Evolutionary conservation across 2,113 vertebrate species (phyloP).

Genomic region (Pedionomus torquatus): DNA sequence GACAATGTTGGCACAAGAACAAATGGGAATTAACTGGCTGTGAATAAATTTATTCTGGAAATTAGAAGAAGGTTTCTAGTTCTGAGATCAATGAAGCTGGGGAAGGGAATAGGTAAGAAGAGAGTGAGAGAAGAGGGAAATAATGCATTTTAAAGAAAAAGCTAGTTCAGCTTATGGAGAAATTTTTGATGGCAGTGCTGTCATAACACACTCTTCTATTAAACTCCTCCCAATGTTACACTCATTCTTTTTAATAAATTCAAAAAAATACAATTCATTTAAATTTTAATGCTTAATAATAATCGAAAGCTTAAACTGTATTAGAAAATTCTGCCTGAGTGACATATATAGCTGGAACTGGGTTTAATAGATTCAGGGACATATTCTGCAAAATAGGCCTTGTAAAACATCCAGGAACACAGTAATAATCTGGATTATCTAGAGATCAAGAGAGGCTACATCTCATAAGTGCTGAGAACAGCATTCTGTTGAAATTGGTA

Average conservation of each 20-base stretch:
- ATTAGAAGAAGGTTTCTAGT: not conserved
- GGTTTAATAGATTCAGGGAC: not conserved
- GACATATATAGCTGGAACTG: not conserved
- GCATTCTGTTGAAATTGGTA: not conserved
- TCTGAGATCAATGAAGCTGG: not conserved
- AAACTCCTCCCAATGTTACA: not conserved
- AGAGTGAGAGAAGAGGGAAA: not conserved
- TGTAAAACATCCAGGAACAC: not conserved
- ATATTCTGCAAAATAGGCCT: not conserved
- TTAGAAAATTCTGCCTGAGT: not conserved
- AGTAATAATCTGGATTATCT: not conserved
- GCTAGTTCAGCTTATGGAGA: not conserved
- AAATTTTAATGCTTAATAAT: not conserved
- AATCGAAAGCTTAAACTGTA: not conserved
- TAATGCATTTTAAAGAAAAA: not conserved
- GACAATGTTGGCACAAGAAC: not conserved
- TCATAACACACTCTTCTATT: no score
- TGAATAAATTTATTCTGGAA: conserved; percentile 7
- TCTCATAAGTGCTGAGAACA: not conserved
- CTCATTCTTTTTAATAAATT: not conserved
- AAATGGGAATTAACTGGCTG: not conserved
- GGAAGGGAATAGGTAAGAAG: not conserved
- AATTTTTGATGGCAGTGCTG: not conserved
- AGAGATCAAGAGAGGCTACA: not conserved
- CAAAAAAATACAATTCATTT: not conserved